phyloP scores from a whole-genome alignment of 1,140 invertebrate genomes.

The Globodera ellingtonae region DNA sequence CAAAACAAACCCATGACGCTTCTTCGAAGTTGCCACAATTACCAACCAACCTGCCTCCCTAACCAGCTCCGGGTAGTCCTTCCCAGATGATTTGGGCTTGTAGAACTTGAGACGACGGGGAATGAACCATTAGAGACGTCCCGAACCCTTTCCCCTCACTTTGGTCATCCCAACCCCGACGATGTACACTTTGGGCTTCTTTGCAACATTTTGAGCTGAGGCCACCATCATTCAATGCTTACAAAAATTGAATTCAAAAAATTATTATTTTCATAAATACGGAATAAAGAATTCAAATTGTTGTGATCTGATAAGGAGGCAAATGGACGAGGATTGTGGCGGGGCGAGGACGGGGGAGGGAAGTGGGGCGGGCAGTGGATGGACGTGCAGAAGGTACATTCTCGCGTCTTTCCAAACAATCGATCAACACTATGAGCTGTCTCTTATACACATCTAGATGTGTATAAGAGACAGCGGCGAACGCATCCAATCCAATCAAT shows the following conservation, averaged over 20 bases:
- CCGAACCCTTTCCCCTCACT: constrained; percentile 59
- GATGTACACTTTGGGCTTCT: constrained; percentile 76
- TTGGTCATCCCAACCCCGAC: constrained; percentile 95
- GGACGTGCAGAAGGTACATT: neutral
- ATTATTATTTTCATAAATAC: neutral
- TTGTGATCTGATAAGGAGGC: neutral
- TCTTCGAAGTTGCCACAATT: neutral
- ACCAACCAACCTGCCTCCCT: constrained; percentile 75
- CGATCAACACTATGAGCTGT: neutral
- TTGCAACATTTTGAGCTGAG: neutral
- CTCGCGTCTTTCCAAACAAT: too few relatives aligned
- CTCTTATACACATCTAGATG: too few relatives aligned
- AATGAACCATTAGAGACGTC: constrained; percentile 13
- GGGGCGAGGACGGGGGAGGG: neutral
- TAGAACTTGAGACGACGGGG: constrained; percentile 72
- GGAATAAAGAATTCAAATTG: neutral
- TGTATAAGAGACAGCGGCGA: too few relatives aligned
- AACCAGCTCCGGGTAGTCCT: constrained; percentile 91
- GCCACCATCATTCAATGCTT: constrained; percentile 1
- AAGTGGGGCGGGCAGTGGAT: neutral
- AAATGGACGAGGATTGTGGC: neutral
- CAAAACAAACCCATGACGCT: constrained; percentile 22
- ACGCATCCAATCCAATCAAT: neutral
- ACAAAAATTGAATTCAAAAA: neutral
- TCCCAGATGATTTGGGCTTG: constrained; percentile 81